These are phyloP conservation scores for Polyommatus iphigenia DNA, from an alignment of 2,888 invertebrate genomes.

Conservation along the genomic window DNA sequence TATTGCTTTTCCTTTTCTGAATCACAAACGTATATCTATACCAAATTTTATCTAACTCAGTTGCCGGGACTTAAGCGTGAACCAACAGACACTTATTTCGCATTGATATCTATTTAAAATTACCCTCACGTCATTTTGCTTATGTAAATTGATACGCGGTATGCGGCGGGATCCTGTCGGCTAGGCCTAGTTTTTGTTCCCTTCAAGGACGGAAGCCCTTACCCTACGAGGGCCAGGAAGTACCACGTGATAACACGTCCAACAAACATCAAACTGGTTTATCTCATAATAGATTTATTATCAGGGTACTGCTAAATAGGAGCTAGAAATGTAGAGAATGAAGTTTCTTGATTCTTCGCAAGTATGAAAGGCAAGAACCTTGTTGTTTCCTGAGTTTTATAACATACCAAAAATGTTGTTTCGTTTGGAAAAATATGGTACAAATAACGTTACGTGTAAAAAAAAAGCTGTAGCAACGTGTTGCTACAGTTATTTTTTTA, in stretches of 20 bases:
- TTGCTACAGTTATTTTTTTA: too few species aligned
- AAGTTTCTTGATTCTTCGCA: background rate
- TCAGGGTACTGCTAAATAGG: background rate
- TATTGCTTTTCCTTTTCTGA: too few species aligned
- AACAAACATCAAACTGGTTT: slow-evolving; percentile 47
- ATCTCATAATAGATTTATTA: slow-evolving; percentile 27
- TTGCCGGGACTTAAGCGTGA: too few species aligned
- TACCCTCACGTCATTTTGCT: background rate
- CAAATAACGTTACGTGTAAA: too few species aligned
- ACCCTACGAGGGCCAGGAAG: slow-evolving; percentile 56
- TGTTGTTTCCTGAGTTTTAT: background rate
- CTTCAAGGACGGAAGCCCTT: slow-evolving; percentile 55
- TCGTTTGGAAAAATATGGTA: background rate
- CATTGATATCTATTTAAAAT: background rate
- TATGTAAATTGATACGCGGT: slow-evolving; percentile 14
- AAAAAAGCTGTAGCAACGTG: too few species aligned
- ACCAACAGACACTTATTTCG: too few species aligned
- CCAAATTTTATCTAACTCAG: too few species aligned
- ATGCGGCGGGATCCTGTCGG: slow-evolving; percentile 26
- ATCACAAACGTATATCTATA: too few species aligned
- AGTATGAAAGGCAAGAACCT: background rate
- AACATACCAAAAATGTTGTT: background rate
- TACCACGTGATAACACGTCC: slow-evolving; percentile 58
- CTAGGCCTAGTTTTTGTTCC: slow-evolving; percentile 29
- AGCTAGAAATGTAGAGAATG: background rate